Percentiles rank a stretch among this genome's conserved stretches.
Evolutionary conservation across 1,140 invertebrate genomes (phyloP).

Genomic region (Orchesella cincta): DNA sequence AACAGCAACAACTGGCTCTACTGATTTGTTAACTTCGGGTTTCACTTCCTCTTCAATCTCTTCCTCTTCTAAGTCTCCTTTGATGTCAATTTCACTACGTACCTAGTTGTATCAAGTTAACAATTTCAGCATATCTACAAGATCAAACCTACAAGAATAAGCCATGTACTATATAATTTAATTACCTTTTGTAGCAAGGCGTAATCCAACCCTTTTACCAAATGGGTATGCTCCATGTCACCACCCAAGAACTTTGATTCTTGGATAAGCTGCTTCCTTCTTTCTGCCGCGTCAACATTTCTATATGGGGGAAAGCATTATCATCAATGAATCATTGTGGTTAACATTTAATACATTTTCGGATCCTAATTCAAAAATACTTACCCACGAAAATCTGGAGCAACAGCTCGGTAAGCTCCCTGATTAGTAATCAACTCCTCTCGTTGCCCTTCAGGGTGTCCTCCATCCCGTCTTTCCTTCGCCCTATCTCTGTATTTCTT

Average conservation of each 20-base stretch:
- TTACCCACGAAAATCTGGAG: constrained; percentile 68
- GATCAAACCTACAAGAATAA: too few species aligned
- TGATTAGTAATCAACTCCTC: constrained; percentile 80
- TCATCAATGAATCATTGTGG: neutral
- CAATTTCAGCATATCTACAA: too few species aligned
- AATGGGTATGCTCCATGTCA: constrained; percentile 99
- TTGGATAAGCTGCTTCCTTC: constrained; percentile 92
- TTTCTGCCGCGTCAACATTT: constrained; percentile 87
- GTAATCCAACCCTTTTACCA: constrained; percentile 99
- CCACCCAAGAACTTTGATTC: constrained; percentile 99
- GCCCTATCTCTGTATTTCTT: constrained; percentile 93
- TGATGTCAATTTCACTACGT: constrained; percentile 74
- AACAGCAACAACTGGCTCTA: neutral
- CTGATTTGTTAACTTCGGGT: constrained; percentile 26
- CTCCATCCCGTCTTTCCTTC: constrained; percentile 86
- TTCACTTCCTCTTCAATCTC: constrained; percentile 34
- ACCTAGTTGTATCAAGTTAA: too few species aligned
- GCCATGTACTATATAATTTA: neutral
- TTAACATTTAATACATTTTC: neutral
- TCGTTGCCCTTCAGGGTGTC: constrained; percentile 74
- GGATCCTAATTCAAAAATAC: neutral
- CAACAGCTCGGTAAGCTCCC: constrained; percentile 91
- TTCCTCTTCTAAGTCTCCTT: constrained; percentile 75
- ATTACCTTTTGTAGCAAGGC: constrained; percentile 93
- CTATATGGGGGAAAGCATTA: constrained; percentile 49